Evolutionary conservation across 1,140 invertebrate species (phyloP).

Genomic region (Cyrtorhinus lividipennis): DNA sequence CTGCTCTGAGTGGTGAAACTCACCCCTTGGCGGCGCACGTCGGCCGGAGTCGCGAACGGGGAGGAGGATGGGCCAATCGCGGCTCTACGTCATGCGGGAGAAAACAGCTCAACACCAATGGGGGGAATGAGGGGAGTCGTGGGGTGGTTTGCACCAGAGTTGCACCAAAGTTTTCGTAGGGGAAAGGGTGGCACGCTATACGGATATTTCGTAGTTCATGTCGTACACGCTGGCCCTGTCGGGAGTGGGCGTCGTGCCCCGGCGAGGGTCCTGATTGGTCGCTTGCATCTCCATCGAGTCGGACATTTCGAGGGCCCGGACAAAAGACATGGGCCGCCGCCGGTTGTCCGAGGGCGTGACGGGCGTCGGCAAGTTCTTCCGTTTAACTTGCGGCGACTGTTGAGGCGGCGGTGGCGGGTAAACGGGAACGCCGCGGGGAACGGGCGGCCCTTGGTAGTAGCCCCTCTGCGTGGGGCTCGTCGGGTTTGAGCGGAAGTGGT

Average conservation of each 20-base stretch:
- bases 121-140: too few species aligned
- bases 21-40: too few species aligned
- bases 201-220: conserved; percentile 92
- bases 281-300: conserved; percentile 59
- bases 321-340: conserved; percentile 76
- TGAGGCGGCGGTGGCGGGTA: conserved; percentile 47
- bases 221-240: conserved; percentile 82
- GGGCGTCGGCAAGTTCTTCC: conserved; percentile 37
- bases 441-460: conserved; percentile 25
- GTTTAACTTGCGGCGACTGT: conserved; percentile 48
- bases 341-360: conserved; percentile 34
- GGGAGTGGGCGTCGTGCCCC: conserved; percentile 46
- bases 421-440: conserved; percentile 42
- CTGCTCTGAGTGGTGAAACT: too few species aligned
- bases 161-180: too few species aligned
- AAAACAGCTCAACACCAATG: too few species aligned
- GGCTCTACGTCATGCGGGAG: too few species aligned
- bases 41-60: too few species aligned
- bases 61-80: too few species aligned
- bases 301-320: conserved; percentile 78
- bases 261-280: conserved; percentile 30
- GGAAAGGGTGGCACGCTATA: conserved; percentile 42
- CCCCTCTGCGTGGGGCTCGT: conserved; percentile 57
- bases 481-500: conserved; percentile 54
- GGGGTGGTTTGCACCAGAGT: too few species aligned